Conservation (phyloP, 1,140 invertebrate species). For the Drosophila sp. region DNA sequence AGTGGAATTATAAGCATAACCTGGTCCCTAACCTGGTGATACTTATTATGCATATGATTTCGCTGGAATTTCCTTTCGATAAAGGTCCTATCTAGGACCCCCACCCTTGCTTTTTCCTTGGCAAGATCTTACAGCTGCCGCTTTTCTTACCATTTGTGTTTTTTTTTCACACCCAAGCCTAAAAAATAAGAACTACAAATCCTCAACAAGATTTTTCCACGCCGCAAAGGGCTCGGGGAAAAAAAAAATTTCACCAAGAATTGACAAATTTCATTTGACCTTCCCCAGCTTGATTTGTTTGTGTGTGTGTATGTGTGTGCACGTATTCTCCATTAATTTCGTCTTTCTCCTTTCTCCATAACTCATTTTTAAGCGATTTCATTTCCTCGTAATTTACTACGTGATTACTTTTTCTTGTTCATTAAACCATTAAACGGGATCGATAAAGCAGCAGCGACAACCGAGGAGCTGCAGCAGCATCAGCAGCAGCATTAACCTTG, state of each 20-base stretch:
- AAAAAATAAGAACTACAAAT: constrained; percentile 33
- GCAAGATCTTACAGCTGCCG: constrained; percentile 43
- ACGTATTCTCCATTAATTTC: constrained; percentile 69
- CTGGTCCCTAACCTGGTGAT: neutral
- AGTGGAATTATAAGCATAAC: neutral
- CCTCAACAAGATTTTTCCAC: constrained; percentile 41
- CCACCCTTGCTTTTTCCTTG: neutral
- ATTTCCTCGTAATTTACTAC: constrained; percentile 78
- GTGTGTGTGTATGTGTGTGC: constrained; percentile 36
- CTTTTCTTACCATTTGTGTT: constrained; percentile 39
- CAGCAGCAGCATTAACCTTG: constrained; percentile 14
- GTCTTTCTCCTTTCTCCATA: constrained; percentile 48
- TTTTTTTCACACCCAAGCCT: constrained; percentile 41
- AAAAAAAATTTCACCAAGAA: constrained; percentile 68
- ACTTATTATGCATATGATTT: constrained; percentile 21
- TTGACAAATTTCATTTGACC: constrained; percentile 70
- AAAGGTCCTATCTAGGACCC: neutral
- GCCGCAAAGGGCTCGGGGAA: constrained; percentile 31
- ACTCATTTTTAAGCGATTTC: constrained; percentile 76
- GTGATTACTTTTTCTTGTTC: constrained; percentile 79
- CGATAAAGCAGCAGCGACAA: constrained; percentile 53
- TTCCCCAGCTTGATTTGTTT: constrained; percentile 28
- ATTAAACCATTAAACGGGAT: constrained; percentile 77
- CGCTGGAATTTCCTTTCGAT: neutral
- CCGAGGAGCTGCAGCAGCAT: constrained; percentile 10